Evolutionary conservation across 2,797 vertebrate species (phyloP), one percentile per base, ranked within the genome.

Genomic region (Ibycter americanus): DNA sequence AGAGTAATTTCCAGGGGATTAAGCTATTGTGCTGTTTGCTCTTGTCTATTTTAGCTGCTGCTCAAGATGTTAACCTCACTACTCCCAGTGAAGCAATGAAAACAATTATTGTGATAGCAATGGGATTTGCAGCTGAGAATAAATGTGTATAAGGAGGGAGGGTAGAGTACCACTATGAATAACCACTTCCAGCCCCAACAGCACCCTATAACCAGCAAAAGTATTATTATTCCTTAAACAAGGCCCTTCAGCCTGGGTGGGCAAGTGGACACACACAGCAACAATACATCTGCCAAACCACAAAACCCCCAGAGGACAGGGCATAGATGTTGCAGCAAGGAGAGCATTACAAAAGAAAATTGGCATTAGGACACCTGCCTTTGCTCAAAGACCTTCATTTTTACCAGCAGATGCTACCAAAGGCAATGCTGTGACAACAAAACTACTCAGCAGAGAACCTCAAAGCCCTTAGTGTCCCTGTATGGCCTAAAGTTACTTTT

Each of bases 81-180:
- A 78, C 65, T 96, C 87, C 71, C 88, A 95, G 3, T 29, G 62
- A 95, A 92, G 92, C 83, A 94, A 86, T 70, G 73, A 96, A 96
- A 96, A 95, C 79, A 92, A 71, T 86, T 87, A 70, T 46, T 26
- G 2, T 17, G 17, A 72, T 73, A 40, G 68, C 78, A 93, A 84
- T 38, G 7, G 29, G 25, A 91, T 87, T 91, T 94, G 46, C 88
- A 81, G 83, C 71, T n/a, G 51, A 85, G 80, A 84, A 84, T 54
- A 90, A 46, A 44, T 1, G 5, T 3, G 2, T 71, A 46, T 77
- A 90, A 58, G 34, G 58, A 82, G 84, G 40, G 42, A 93, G 22
- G 9, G 15, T 94, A 19, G 17, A 88, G 23, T 51, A 23, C 40
- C 11, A 1, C 47, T 66, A n/a, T 6, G 40, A 94, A 42, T 29